These are phyloP conservation scores for Amorpha juglandis DNA, from an alignment of 2,888 invertebrate species.

Conservation along the genomic window DNA sequence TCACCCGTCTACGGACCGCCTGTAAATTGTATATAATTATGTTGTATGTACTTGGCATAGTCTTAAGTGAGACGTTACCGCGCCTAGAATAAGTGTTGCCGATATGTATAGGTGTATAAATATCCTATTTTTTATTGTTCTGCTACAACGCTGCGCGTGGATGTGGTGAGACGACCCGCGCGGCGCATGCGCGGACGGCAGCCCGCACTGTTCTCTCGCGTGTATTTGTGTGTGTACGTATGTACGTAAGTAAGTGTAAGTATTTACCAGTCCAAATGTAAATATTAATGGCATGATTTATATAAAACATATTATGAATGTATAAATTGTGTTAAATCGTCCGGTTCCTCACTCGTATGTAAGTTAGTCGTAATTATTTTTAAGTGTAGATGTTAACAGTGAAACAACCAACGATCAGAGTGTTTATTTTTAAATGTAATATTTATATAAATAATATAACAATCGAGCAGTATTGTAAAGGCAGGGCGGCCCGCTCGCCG, in stretches of 20 bases:
- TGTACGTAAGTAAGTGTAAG: slow-evolving; percentile 17
- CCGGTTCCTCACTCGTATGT: slow-evolving; percentile 24
- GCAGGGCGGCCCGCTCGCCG: too few relatives aligned
- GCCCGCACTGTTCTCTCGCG: slow-evolving; percentile 1
- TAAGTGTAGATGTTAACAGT: slow-evolving; percentile 35
- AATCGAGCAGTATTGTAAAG: slow-evolving; percentile 16
- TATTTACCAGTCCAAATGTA: slow-evolving; percentile 5
- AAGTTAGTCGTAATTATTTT: slow-evolving; percentile 35
- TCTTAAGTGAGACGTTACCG: slow-evolving; percentile 47
- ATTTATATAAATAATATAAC: slow-evolving; percentile 44
- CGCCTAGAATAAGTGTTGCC: slow-evolving; percentile 52
- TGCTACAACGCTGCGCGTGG: background rate
- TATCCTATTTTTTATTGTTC: slow-evolving; percentile 43
- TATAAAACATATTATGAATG: slow-evolving; percentile 1
- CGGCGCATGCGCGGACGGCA: background rate
- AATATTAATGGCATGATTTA: slow-evolving; percentile 6
- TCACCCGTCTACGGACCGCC: slow-evolving; percentile 22
- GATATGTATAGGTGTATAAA: slow-evolving; percentile 52
- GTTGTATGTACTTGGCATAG: slow-evolving; percentile 47
- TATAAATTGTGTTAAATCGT: slow-evolving; percentile 22
- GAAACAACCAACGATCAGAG: slow-evolving; percentile 49
- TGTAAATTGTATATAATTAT: slow-evolving; percentile 53
- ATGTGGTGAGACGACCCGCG: too few relatives aligned
- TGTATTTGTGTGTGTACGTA: background rate
- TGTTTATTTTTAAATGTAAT: slow-evolving; percentile 61